phyloP scores from a whole-genome alignment of 2,797 vertebrate species.

The Gallinago nigripennis region DNA sequence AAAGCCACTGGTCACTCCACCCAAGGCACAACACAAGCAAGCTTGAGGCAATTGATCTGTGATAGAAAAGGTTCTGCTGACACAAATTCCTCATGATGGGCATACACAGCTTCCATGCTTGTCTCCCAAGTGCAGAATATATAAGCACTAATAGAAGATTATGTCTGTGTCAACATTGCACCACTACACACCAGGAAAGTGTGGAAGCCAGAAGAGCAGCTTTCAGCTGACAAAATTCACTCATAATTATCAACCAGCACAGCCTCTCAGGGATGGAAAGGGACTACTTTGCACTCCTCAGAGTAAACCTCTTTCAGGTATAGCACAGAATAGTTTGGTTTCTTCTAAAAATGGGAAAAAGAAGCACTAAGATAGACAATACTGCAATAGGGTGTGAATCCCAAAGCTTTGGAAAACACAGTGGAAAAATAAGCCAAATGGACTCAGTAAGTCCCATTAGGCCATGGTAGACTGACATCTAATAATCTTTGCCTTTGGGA shows the following conservation, averaged over 20 bases:
- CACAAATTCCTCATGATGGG: background rate
- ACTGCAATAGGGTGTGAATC: background rate
- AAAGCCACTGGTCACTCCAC: accelerated
- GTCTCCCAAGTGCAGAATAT: background rate
- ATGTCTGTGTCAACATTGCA: background rate
- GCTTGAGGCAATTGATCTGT: background rate
- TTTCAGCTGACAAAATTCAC: background rate
- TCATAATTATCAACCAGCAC: background rate
- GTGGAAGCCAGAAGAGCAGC: background rate
- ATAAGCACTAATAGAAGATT: background rate
- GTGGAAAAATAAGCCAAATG: background rate
- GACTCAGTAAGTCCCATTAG: background rate
- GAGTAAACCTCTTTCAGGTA: background rate
- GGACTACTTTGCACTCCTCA: background rate
- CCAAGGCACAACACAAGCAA: background rate
- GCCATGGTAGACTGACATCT: background rate
- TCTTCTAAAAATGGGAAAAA: background rate
- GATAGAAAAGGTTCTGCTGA: background rate
- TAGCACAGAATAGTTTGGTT: background rate
- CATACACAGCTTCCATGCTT: background rate
- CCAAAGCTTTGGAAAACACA: accelerated
- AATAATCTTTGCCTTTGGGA: background rate
- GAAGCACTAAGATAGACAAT: background rate
- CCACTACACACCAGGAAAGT: background rate
- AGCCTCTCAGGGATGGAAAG: background rate